phyloP scores from a whole-genome alignment of 92 coral and sea anemone genomes.

The Bergia puertoricense region DNA sequence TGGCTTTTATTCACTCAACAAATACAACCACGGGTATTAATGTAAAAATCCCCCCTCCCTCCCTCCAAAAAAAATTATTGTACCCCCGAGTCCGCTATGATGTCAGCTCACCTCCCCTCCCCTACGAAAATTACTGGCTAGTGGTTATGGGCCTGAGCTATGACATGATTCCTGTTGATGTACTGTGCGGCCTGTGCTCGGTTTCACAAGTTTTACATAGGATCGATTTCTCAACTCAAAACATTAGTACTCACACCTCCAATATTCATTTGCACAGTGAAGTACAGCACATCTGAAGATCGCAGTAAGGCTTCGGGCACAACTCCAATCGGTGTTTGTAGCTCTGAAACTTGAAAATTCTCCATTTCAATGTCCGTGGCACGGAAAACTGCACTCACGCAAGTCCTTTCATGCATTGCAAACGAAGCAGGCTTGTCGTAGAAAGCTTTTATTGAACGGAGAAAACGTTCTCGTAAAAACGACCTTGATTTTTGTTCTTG shows the following conservation, averaged over 20 bases:
- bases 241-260: background rate
- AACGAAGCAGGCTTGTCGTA: conserved; percentile 76
- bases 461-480: conserved; percentile 75
- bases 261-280: conserved; percentile 63
- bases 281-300: conserved; percentile 81
- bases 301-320: conserved; percentile 83
- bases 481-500: conserved; percentile 69
- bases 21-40: no score
- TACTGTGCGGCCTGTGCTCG: no score
- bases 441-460: conserved; percentile 69
- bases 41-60: no score
- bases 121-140: no score
- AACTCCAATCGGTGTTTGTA: conserved; percentile 92
- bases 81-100: no score
- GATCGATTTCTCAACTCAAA: background rate
- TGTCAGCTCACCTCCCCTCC: no score
- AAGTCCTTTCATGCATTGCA: conserved; percentile 81
- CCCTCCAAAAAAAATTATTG: no score
- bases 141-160: no score
- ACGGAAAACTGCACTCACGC: conserved; percentile 75
- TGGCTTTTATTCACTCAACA: no score
- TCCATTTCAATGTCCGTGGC: conserved; percentile 90
- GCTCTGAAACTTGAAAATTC: conserved; percentile 78
- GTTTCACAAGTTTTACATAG: no score
- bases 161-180: no score